Conservation (phyloP, 2,113 vertebrate species). For the Amazona vittata region DNA sequence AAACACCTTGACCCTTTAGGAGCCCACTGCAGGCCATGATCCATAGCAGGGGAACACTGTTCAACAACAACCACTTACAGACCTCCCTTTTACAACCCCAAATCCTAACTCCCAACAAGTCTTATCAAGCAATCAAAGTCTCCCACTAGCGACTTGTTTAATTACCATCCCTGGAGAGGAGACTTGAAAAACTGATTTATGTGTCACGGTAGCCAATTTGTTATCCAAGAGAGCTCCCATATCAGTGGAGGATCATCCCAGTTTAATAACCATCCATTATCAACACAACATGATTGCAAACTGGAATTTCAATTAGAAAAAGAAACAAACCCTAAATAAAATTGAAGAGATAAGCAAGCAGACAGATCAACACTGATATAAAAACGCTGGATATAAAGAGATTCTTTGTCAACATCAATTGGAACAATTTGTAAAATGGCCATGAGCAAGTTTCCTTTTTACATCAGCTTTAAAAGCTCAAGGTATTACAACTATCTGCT, state of each 20-base stretch:
- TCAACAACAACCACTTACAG: not conserved
- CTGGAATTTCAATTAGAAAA: constrained; percentile 36
- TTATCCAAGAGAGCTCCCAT: not conserved
- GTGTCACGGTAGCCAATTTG: constrained; percentile 25
- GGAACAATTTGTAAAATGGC: constrained; percentile 20
- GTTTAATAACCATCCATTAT: constrained; percentile 41
- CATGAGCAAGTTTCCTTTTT: not conserved
- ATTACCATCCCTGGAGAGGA: constrained; percentile 32
- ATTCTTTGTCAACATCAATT: constrained; percentile 11
- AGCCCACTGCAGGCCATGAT: not conserved
- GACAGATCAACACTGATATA: not conserved
- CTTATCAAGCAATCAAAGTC: constrained; percentile 33
- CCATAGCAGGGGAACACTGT: not conserved
- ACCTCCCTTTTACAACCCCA: not conserved
- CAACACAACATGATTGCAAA: not conserved
- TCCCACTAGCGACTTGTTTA: constrained; percentile 19
- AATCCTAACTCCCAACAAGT: constrained; percentile 33
- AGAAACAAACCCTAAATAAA: constrained; percentile 35
- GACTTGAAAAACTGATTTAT: constrained; percentile 40
- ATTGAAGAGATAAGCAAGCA: not conserved
- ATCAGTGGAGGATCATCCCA: constrained; percentile 28
- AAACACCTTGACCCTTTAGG: not conserved
- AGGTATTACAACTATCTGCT: not conserved
- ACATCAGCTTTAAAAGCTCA: not conserved
- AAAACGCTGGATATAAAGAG: not conserved